phyloP scores from a whole-genome alignment of 2,888 invertebrate species.

The Pinctada fucata region DNA sequence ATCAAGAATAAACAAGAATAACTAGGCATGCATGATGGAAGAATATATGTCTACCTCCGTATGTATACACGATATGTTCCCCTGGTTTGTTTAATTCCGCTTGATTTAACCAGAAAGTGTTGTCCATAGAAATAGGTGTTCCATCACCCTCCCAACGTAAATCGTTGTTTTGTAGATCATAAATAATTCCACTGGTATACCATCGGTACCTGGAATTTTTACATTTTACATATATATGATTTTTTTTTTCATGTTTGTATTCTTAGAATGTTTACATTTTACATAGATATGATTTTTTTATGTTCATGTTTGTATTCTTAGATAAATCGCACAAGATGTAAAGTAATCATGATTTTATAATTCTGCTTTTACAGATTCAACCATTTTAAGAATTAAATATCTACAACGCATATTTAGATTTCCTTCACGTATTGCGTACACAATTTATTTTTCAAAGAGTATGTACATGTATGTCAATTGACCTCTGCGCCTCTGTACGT shows the following conservation, averaged over 20 bases:
- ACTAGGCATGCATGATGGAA: background rate
- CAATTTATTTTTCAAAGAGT: no score
- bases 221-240: background rate
- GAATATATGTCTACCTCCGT: constrained; percentile 48
- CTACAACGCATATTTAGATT: no score
- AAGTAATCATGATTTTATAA: background rate
- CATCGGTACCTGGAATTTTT: constrained; percentile 78
- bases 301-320: background rate
- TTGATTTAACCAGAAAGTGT: constrained; percentile 66
- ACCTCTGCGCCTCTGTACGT: no score
- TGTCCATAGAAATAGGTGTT: constrained; percentile 74
- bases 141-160: constrained; percentile 84
- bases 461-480: no score
- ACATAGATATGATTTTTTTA: background rate
- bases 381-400: no score
- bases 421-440: no score
- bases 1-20: no score
- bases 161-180: constrained; percentile 47
- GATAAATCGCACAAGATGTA: background rate
- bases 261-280: no score
- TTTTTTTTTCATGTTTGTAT: no score
- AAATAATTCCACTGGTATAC: constrained; percentile 85
- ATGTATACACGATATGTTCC: constrained; percentile 75
- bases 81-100: constrained; percentile 68
- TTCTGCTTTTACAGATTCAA: no score